These are phyloP conservation scores for Tamandua tetradactyla DNA, from an alignment of 2,797 vertebrate genomes.

Conservation along the genomic window DNA sequence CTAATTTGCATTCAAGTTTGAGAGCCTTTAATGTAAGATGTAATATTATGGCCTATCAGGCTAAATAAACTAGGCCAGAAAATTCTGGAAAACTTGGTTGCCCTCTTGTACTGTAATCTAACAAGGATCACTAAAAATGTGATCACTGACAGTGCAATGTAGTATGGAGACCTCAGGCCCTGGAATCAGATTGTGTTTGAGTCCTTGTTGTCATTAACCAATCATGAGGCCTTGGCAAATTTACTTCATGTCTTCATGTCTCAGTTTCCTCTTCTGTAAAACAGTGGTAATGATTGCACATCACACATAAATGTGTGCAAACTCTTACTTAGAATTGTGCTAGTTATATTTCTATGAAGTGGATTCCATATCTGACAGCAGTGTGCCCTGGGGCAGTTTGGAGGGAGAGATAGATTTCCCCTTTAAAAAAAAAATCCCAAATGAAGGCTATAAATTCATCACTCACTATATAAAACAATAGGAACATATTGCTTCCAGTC, in stretches of 20 bases:
- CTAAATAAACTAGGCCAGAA: not conserved
- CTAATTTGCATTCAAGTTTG: not conserved
- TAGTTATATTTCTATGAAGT: not conserved
- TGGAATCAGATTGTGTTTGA: not conserved
- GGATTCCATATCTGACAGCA: conserved; percentile 27
- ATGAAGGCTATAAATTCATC: not conserved
- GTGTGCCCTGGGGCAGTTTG: not conserved
- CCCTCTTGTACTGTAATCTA: not conserved
- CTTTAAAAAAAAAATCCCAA: conserved; percentile 34
- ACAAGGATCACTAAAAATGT: not conserved
- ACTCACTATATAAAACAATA: not conserved
- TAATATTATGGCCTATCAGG: not conserved
- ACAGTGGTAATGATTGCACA: not conserved
- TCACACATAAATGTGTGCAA: not conserved
- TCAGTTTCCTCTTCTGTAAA: conserved; percentile 24
- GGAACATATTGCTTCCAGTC: not conserved
- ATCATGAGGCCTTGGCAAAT: not conserved
- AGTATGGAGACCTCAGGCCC: not conserved
- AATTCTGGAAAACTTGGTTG: not conserved
- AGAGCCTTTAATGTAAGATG: not conserved
- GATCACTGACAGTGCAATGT: not conserved
- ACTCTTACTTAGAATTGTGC: not conserved
- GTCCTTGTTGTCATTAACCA: not conserved
- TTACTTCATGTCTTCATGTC: not conserved
- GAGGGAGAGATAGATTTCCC: conserved; percentile 2